Evolutionary conservation across 53 echinoderm and acorn worm genomes (phyloP).

Genomic region (Holothuria leucospilota): DNA sequence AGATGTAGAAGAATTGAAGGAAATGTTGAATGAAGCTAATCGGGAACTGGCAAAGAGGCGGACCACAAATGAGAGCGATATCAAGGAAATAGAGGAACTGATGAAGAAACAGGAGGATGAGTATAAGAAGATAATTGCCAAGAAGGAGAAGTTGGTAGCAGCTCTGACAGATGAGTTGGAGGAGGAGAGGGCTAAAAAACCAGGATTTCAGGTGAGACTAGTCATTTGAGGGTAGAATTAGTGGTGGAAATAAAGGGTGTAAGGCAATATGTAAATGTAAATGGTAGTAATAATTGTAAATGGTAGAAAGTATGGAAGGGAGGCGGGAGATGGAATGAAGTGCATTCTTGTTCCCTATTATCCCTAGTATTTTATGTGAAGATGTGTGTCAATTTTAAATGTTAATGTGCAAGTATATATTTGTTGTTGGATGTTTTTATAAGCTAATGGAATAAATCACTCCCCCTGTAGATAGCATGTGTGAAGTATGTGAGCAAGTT

Average conservation of each 20-base stretch:
- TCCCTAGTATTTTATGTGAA: no score
- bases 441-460: no score
- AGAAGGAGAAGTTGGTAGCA: constrained; percentile 76
- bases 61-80: constrained; percentile 63
- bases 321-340: no score
- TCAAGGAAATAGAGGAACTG: constrained; percentile 65
- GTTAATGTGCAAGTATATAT: no score
- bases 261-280: neutral
- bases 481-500: no score
- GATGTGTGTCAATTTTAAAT: no score
- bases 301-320: no score
- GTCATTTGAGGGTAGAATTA: neutral
- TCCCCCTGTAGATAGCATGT: no score
- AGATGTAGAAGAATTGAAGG: constrained; percentile 76
- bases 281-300: no score
- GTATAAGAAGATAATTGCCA: constrained; percentile 63
- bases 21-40: constrained; percentile 68
- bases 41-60: constrained; percentile 65
- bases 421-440: no score
- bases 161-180: constrained; percentile 79
- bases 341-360: no score
- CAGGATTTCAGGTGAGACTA: constrained; percentile 61
- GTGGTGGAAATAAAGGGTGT: neutral
- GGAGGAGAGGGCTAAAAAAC: constrained; percentile 69
- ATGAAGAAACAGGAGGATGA: constrained; percentile 70